Evolutionary conservation across 2,113 vertebrate genomes (phyloP).

Genomic region (Genyomyrus donnyi): DNA sequence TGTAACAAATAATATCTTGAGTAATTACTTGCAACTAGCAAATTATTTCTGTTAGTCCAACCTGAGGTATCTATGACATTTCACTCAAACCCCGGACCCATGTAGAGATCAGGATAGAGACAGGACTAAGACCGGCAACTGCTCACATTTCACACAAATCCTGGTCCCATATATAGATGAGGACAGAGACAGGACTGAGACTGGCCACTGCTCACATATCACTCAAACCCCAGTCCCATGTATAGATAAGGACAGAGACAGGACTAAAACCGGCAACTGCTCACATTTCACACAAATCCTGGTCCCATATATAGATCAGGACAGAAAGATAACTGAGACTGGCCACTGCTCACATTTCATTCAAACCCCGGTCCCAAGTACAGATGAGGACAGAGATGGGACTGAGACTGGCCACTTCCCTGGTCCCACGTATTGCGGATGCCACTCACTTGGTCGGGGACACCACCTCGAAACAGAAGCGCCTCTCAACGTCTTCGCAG

Average conservation of each 20-base stretch:
- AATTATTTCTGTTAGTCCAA: not conserved
- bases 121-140: not conserved
- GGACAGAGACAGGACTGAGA: not conserved
- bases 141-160: not conserved
- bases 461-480: slow-evolving; percentile 97
- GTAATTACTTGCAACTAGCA: not conserved
- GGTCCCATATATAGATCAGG: not conserved
- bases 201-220: not conserved
- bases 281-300: not conserved
- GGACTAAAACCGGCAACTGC: not conserved
- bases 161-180: not conserved
- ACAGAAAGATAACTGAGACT: not conserved
- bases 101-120: not conserved
- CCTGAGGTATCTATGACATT: not conserved
- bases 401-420: not conserved
- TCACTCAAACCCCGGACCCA: not conserved
- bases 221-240: too few relatives aligned
- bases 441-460: slow-evolving; percentile 86
- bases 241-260: not conserved
- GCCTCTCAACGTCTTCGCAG: slow-evolving; percentile 88
- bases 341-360: not conserved
- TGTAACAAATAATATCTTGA: not conserved
- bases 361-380: not conserved
- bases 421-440: not conserved
- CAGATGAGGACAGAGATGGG: not conserved